These are phyloP conservation scores for Leptinotarsa defecta DNA, from an alignment of 1,140 invertebrate species.

Conservation along the genomic window DNA sequence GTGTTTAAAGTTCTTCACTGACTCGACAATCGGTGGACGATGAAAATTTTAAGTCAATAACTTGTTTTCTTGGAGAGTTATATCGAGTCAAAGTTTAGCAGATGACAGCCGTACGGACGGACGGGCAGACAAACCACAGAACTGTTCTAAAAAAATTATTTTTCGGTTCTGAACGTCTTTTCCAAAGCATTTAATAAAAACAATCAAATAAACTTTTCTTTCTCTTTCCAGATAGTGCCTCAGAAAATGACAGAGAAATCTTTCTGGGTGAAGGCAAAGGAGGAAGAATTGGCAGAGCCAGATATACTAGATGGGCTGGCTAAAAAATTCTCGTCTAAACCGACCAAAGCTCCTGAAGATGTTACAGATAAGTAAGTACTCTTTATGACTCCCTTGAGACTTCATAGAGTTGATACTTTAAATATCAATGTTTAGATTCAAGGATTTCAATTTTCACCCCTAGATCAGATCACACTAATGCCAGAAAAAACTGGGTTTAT, in stretches of 20 bases:
- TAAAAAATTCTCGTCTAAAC: constrained; percentile 86
- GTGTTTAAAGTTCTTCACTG: too few relatives aligned
- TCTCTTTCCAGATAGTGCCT: constrained; percentile 69
- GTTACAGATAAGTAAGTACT: constrained; percentile 55
- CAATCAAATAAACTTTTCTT: background rate
- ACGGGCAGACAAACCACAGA: too few relatives aligned
- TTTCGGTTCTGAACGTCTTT: too few relatives aligned
- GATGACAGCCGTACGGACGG: too few relatives aligned
- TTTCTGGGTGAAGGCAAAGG: constrained; percentile 93
- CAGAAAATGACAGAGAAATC: constrained; percentile 91
- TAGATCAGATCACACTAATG: constrained; percentile 12
- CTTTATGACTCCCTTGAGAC: background rate
- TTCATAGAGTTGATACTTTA: background rate
- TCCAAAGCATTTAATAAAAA: too few relatives aligned
- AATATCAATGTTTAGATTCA: constrained; percentile 11
- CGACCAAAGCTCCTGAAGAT: constrained; percentile 73
- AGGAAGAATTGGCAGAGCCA: constrained; percentile 84
- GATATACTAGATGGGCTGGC: constrained; percentile 85
- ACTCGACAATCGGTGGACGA: too few relatives aligned
- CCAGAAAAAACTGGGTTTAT: constrained; percentile 18
- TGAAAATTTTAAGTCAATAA: too few relatives aligned
- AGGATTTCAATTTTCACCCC: constrained; percentile 11
- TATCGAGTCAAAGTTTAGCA: too few relatives aligned
- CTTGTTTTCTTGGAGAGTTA: too few relatives aligned
- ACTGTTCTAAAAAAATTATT: too few relatives aligned